Evolutionary conservation across 2,888 invertebrate genomes (phyloP).

Genomic region (Sabellastarte sp.): DNA sequence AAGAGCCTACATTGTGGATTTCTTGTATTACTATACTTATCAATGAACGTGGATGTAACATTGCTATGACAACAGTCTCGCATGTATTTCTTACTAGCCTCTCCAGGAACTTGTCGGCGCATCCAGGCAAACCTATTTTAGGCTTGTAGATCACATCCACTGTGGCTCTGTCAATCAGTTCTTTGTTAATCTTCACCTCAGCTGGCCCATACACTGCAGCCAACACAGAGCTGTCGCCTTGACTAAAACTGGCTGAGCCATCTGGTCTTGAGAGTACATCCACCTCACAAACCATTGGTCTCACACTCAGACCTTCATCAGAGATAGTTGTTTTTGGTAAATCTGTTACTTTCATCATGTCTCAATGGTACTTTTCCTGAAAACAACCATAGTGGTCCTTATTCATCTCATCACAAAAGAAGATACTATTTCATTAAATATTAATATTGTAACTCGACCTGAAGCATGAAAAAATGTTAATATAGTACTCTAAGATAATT

Average conservation of each 20-base stretch:
- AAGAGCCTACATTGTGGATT: conserved; percentile 69
- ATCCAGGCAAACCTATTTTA: conserved; percentile 73
- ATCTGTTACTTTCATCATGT: too few relatives aligned
- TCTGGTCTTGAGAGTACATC: conserved; percentile 61
- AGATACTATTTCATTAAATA: too few relatives aligned
- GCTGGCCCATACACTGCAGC: conserved; percentile 97
- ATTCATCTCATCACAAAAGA: too few relatives aligned
- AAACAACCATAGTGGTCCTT: too few relatives aligned
- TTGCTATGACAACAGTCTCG: conserved; percentile 71
- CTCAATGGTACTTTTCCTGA: too few relatives aligned
- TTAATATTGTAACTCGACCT: too few relatives aligned
- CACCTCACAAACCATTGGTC: not conserved
- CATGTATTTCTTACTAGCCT: conserved; percentile 74
- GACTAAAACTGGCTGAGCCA: conserved; percentile 92
- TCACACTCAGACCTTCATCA: too few relatives aligned
- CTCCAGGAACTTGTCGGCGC: conserved; percentile 74
- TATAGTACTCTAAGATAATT: too few relatives aligned
- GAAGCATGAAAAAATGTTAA: too few relatives aligned
- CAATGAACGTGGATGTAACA: conserved; percentile 77
- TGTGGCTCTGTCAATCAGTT: conserved; percentile 75
- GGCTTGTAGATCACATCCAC: conserved; percentile 74
- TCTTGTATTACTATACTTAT: conserved; percentile 81
- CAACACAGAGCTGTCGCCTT: conserved; percentile 92
- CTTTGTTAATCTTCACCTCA: conserved; percentile 75
- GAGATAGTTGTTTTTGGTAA: too few relatives aligned